Evolutionary conservation across 2,888 invertebrate genomes (phyloP), one percentile per base, ranked within the genome.

Genomic region (Andrena praecox): DNA sequence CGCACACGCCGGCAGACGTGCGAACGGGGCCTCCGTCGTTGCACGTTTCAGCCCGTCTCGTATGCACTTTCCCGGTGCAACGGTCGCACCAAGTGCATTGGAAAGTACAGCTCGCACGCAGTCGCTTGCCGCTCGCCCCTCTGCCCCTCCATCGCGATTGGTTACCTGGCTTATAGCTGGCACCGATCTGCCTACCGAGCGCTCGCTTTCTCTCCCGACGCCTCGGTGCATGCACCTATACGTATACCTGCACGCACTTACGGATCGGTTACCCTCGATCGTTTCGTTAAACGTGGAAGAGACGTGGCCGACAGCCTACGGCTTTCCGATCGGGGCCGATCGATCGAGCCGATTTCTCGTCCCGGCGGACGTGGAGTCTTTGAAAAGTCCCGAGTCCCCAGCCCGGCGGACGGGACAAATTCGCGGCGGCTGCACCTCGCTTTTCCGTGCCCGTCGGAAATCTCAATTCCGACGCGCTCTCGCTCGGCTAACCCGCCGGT

Each of bases 131-230:
- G 33, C 73, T 62, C 33, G 62, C 59, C 62, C 62, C 35, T 63
- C 64, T 10, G 20, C 64, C 48, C 5, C 73, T 35, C 76, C 82
- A 74, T 84, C 84, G 24, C 80, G 88, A 81, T 78, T 54, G 82
- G 67, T 83, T 83, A 77, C 70, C 80, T 72, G 82, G 33, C 80
- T 83, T 83, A 80, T 78, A 86, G 71, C 81, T 84, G 87, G 86
- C 90, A 90, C 89, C 89, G 90, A 91, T 90, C 87, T 90, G 87
- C 88, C 86, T 90, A 90, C 88, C 89, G 83, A 87, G 77, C 79
- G 86, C 72, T 72, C 85, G 89, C 90, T 91, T 90, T 91, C 91
- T 90, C 90, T 85, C 74, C 84, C 74, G 85, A 89, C 90, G 89
- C 85, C 90, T 89, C 80, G 80, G 79, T 84, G 77, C 86, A 73